phyloP scores from a whole-genome alignment of 2,888 invertebrate genomes.

The Ormyrus nitidulus region DNA sequence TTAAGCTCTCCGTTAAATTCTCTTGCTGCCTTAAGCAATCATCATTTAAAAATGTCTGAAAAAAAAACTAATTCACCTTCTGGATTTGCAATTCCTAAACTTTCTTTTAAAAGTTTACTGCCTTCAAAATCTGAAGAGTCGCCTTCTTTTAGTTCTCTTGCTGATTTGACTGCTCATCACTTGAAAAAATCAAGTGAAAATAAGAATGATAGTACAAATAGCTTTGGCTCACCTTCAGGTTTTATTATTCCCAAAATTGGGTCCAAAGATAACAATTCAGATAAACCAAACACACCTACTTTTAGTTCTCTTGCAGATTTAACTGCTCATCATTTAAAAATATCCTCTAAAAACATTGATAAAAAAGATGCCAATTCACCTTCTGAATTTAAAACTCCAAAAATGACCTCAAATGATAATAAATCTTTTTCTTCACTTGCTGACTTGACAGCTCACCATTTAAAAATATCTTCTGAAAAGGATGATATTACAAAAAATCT shows the following conservation, averaged over 20 bases:
- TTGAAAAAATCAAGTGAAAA: slow-evolving; percentile 46
- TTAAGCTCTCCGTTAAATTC: slow-evolving; percentile 61
- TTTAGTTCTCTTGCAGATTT: slow-evolving; percentile 47
- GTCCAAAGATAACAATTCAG: background rate
- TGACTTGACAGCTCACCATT: slow-evolving; percentile 62
- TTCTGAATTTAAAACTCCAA: slow-evolving; percentile 23
- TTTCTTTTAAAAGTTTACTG: slow-evolving; percentile 45
- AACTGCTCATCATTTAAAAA: slow-evolving; percentile 49
- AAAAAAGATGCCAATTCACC: slow-evolving; percentile 4
- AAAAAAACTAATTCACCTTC: slow-evolving; percentile 42
- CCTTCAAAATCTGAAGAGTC: background rate
- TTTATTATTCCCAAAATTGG: slow-evolving; percentile 29
- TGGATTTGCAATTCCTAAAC: slow-evolving; percentile 56
- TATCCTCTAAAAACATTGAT: slow-evolving; percentile 16
- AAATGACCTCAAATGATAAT: slow-evolving; percentile 22
- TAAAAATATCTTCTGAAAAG: background rate
- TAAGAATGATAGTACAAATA: background rate
- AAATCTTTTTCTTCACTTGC: slow-evolving; percentile 65
- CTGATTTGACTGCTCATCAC: slow-evolving; percentile 50
- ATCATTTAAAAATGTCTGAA: slow-evolving; percentile 63
- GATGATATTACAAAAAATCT: background rate
- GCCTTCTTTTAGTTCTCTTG: slow-evolving; percentile 32
- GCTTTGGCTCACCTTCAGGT: background rate
- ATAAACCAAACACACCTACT: slow-evolving; percentile 1
- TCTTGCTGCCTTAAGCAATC: slow-evolving; percentile 68